Evolutionary conservation across 2,113 vertebrate species (phyloP).

Genomic region (Rhea pennata): DNA sequence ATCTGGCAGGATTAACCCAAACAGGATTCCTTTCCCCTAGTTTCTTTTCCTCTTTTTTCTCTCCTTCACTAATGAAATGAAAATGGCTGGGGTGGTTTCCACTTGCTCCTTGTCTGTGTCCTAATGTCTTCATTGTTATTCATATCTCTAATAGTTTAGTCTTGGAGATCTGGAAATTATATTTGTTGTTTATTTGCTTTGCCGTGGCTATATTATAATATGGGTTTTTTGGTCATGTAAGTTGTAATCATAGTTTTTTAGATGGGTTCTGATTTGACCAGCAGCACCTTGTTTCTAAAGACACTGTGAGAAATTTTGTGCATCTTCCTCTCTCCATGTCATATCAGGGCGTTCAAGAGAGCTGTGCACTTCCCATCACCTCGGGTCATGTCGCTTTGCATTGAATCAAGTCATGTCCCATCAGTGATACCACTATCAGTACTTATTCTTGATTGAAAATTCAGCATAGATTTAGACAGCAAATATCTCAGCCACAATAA

Average conservation of each 20-base stretch:
- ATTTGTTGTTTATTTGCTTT: not conserved
- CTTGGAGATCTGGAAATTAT: not conserved
- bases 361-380: constrained; percentile 26
- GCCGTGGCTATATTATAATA: not conserved
- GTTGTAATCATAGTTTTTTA: not conserved
- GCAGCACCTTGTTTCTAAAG: constrained; percentile 36
- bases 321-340: not conserved
- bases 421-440: constrained; percentile 53
- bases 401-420: constrained; percentile 65
- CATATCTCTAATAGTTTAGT: not conserved
- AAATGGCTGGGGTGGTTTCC: not conserved
- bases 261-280: constrained; percentile 4
- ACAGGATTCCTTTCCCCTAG: not conserved
- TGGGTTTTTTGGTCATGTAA: not conserved
- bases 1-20: not conserved
- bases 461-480: constrained; percentile 70
- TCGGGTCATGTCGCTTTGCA: constrained; percentile 57
- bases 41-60: not conserved
- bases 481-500: constrained; percentile 64
- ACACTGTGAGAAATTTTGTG: not conserved
- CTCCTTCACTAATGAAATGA: not conserved
- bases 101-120: not conserved
- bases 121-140: not conserved
- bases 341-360: constrained; percentile 7
- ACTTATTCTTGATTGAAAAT: constrained; percentile 58